Evolutionary conservation across 1,140 invertebrate genomes (phyloP).

Genomic region (Halesus radiatus): DNA sequence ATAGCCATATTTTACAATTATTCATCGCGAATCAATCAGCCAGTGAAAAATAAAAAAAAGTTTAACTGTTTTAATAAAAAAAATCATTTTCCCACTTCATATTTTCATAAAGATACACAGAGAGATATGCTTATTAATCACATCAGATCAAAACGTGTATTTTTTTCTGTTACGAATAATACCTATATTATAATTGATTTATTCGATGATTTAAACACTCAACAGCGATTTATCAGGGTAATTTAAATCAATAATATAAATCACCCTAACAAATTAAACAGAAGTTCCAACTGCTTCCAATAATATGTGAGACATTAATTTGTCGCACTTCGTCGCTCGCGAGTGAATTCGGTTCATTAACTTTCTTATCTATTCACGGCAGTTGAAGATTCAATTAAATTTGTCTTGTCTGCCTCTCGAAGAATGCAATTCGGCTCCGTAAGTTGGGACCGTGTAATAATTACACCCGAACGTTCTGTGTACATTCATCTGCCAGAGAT

Average conservation of each 20-base stretch:
- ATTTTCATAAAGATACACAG: no score
- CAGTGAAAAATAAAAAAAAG: no score
- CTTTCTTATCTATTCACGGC: conserved; percentile 25
- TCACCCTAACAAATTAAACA: background rate
- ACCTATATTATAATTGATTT: no score
- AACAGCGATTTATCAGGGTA: no score
- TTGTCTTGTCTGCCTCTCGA: conserved; percentile 17
- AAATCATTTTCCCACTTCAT: no score
- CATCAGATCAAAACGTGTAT: no score
- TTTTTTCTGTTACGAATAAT: no score
- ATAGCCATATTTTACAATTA: no score
- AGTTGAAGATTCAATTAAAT: conserved; percentile 28
- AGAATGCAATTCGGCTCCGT: conserved; percentile 25
- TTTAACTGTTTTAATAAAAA: no score
- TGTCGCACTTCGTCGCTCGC: background rate
- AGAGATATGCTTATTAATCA: no score
- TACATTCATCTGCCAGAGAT: conserved; percentile 15
- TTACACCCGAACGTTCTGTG: conserved; percentile 31
- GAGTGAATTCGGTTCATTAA: conserved; percentile 18
- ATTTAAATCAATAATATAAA: background rate
- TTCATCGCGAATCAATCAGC: no score
- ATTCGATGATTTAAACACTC: no score
- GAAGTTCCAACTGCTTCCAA: background rate
- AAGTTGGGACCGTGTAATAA: conserved; percentile 22
- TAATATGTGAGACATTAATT: background rate